Evolutionary conservation across 2,797 vertebrate species (phyloP).

Genomic region (Eulemur albifrons): DNA sequence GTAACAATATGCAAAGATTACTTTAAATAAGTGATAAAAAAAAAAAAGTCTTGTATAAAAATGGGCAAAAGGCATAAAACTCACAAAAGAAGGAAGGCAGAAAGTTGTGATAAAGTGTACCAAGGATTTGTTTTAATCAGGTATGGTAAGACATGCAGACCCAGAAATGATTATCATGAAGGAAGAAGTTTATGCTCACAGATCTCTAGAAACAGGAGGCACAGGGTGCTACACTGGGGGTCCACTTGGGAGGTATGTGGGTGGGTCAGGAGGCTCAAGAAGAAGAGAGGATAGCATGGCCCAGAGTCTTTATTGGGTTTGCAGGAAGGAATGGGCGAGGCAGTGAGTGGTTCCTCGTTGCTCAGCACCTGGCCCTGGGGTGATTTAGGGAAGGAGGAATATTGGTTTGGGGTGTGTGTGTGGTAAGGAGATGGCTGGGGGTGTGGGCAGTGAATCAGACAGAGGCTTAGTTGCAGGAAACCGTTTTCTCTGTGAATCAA

Average conservation of each 20-base stretch:
- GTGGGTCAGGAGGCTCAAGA: not conserved
- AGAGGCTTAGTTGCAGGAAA: not conserved
- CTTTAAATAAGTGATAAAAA: not conserved
- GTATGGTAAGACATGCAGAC: not conserved
- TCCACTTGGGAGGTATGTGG: not conserved
- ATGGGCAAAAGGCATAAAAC: not conserved
- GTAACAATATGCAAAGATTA: not conserved
- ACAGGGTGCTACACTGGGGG: not conserved
- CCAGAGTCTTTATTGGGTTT: not conserved
- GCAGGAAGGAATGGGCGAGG: not conserved
- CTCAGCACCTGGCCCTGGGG: not conserved
- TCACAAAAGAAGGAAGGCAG: not conserved
- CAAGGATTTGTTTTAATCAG: not conserved
- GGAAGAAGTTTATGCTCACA: not conserved
- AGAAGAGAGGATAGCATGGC: not conserved
- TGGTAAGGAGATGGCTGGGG: not conserved
- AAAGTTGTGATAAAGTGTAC: not conserved
- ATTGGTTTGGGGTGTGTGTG: not conserved
- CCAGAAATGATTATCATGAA: not conserved
- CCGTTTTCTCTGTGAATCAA: not conserved
- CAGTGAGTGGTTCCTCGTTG: not conserved
- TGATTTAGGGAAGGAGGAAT: not conserved
- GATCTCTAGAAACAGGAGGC: not conserved
- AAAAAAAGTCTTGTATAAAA: not conserved
- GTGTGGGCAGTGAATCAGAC: not conserved